phyloP scores from a whole-genome alignment of 2,797 vertebrate genomes.

The Pangasius sanitwongsei region DNA sequence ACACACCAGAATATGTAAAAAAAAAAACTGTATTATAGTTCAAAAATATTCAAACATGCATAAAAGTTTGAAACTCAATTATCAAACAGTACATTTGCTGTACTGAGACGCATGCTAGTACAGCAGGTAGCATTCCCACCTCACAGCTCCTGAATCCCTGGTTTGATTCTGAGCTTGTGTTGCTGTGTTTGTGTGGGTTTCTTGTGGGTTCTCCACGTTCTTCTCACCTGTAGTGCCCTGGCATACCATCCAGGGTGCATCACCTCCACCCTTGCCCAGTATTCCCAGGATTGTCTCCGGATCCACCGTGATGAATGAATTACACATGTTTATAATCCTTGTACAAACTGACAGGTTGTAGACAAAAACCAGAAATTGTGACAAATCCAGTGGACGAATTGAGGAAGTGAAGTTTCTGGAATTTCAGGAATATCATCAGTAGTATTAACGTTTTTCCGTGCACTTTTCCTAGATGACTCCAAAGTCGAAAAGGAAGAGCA shows the following conservation, averaged over 20 bases:
- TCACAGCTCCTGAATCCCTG: background rate
- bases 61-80: background rate
- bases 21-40: background rate
- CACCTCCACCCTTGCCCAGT: background rate
- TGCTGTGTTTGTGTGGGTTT: background rate
- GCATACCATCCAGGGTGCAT: background rate
- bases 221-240: background rate
- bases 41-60: too few species aligned
- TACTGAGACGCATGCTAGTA: background rate
- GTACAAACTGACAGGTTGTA: background rate
- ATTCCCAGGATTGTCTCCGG: background rate
- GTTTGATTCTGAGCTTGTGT: too few species aligned
- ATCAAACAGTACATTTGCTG: too few species aligned
- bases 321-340: background rate
- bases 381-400: background rate
- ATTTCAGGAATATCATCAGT: background rate
- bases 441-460: background rate
- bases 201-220: background rate
- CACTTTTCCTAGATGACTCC: slow-evolving; percentile 87
- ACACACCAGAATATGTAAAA: background rate
- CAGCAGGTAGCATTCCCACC: background rate
- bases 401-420: background rate
- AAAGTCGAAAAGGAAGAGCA: slow-evolving; percentile 97
- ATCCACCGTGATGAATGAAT: background rate
- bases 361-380: background rate